Base-by-base conservation (phyloP, 1,140 invertebrate species). In the Elymnias hypermnestra region DNA sequence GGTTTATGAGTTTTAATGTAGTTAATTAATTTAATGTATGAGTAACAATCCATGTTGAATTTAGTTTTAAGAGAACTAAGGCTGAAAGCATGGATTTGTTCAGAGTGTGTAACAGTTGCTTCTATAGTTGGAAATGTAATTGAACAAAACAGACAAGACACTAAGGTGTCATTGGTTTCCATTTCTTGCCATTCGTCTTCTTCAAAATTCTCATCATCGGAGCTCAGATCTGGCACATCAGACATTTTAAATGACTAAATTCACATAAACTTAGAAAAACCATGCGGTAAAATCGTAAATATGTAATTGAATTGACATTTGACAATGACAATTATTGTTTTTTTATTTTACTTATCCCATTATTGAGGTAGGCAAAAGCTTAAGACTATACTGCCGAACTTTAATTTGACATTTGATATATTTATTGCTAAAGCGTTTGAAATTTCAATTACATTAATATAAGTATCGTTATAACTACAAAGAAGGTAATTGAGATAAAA, bases 11-110 rank as follows among this genome's bases (percentile, higher is more conserved):
- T 86, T 59, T 94, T 89, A 38, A 97, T 92, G 66, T 91, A 98
- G 86, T 97, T 97, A 7, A 97, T 91, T 55, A 97, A 83, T 76
- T 95, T 95, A 10, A 97, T 96, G 57, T 93, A 97, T 0, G 91
- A 92, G 78, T 96, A 94, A 62, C 91, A 92, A 70, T 97, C 94
- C 87, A 97, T 90, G 46, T 89, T 89, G 63, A 92, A 91, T 57
- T 90, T 92, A 0, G 73, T 68, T 74, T 93, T 93, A 22, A 95
- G 86, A 12, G 82, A 70, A 8, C 86, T 69, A 13, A 97, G 87
- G 76, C 93, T 90, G 65, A 97, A 93, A 35, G 88, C 87, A 64
- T 97, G 95, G 7, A 65, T 70, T 8, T 55, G 63, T 45, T 87
- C 82, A 51, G 90, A 88, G 55, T 92, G 91, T 14, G 83, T 75